These are phyloP conservation scores for Acronicta aceris DNA, from an alignment of 2,888 invertebrate species.

Conservation along the genomic window DNA sequence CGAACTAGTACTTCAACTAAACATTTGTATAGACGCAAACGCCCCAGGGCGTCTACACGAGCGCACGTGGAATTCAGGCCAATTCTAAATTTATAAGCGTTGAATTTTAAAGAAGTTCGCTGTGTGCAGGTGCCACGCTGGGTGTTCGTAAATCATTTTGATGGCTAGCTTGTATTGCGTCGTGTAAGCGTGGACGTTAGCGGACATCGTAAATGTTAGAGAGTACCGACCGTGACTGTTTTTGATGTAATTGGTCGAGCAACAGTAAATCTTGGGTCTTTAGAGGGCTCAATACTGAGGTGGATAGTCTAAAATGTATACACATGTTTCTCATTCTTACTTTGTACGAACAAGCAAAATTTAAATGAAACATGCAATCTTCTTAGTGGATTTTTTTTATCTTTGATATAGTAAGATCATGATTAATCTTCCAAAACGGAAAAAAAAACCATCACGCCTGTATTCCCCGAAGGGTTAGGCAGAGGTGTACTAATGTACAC, in stretches of 20 bases:
- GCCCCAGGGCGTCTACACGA: slow-evolving; percentile 26
- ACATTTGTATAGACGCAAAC: slow-evolving; percentile 55
- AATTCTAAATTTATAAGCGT: slow-evolving; percentile 57
- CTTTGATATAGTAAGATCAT: too few species aligned
- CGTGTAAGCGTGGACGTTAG: background rate
- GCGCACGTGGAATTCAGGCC: slow-evolving; percentile 41
- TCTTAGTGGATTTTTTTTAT: too few species aligned
- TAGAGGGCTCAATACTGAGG: too few species aligned
- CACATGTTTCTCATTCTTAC: too few species aligned
- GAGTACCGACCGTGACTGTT: background rate
- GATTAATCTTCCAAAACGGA: too few species aligned
- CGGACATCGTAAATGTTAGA: background rate
- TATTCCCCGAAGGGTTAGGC: too few species aligned
- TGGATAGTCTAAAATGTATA: too few species aligned
- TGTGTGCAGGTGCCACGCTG: slow-evolving; percentile 5
- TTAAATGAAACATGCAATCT: too few species aligned
- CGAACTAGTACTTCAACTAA: slow-evolving; percentile 41
- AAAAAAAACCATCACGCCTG: too few species aligned
- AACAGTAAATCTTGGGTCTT: too few species aligned
- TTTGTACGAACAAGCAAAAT: too few species aligned
- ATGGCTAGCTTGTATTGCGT: slow-evolving; percentile 1
- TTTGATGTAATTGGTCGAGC: background rate
- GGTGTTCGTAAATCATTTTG: slow-evolving; percentile 27
- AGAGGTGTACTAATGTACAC: too few species aligned
- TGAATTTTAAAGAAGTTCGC: slow-evolving; percentile 54